A percentile compares a stretch with the other conserved stretches of the same genome.
These are phyloP conservation scores for Cecidostiba fungosa DNA, from an alignment of 2,888 invertebrate species.

Conservation along the genomic window DNA sequence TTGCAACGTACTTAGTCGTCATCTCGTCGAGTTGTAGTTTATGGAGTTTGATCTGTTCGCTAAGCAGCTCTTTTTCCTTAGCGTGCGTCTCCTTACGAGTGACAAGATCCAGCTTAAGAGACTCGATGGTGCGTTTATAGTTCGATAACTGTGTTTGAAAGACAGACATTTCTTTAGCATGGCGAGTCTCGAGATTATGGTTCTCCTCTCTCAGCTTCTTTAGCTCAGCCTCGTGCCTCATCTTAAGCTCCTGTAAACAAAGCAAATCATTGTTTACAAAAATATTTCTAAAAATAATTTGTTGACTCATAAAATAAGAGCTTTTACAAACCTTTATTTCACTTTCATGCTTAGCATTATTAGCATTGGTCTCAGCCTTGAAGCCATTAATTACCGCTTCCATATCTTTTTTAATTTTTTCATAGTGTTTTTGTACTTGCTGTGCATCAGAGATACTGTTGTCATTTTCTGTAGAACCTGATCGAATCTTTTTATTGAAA, in stretches of 20 bases:
- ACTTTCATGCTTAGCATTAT: conserved; percentile 70
- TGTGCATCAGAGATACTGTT: conserved; percentile 69
- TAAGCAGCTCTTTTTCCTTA: conserved; percentile 69
- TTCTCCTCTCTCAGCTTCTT: conserved; percentile 71
- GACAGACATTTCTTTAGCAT: conserved; percentile 75
- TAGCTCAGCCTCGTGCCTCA: conserved; percentile 71
- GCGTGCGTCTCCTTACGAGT: conserved; percentile 71
- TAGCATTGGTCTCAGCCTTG: conserved; percentile 70
- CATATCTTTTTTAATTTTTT: conserved; percentile 77
- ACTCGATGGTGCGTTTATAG: conserved; percentile 75
- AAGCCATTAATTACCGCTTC: conserved; percentile 74
- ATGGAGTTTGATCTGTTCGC: conserved; percentile 74
- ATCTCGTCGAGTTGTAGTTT: conserved; percentile 76
- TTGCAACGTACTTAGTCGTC: conserved; percentile 75
- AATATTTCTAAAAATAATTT: not conserved
- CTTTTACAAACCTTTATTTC: conserved; percentile 69
- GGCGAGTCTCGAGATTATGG: conserved; percentile 72
- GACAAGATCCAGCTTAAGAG: conserved; percentile 74
- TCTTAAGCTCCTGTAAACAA: conserved; percentile 68
- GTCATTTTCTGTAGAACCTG: conserved; percentile 69
- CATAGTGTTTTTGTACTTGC: conserved; percentile 74
- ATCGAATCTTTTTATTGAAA: conserved; percentile 73
- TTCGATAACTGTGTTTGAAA: conserved; percentile 74
- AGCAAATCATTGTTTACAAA: conserved; percentile 27
- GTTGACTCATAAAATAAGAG: not conserved